These are phyloP conservation scores for Nasonia vitripennis DNA, from an alignment of 1,140 invertebrate species.

Conservation along the genomic window DNA sequence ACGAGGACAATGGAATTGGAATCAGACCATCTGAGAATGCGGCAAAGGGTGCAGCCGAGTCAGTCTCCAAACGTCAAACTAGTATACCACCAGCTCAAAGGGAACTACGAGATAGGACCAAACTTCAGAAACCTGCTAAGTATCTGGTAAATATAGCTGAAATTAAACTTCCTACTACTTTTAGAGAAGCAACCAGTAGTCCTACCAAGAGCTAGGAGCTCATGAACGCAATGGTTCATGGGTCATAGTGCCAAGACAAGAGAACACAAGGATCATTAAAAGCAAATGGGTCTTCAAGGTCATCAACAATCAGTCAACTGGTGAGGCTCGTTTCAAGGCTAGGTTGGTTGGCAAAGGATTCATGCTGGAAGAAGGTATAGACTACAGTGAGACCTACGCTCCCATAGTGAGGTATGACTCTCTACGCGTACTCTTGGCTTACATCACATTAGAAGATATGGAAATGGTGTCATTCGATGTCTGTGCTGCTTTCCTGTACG, in stretches of 20 bases:
- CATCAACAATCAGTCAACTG: neutral
- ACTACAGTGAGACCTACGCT: constrained; percentile 21
- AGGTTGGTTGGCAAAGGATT: neutral
- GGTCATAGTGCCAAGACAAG: neutral
- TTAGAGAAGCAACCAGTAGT: constrained; percentile 52
- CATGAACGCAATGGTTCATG: constrained; percentile 54
- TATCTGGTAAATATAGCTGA: constrained; percentile 33
- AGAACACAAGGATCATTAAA: neutral
- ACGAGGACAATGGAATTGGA: neutral
- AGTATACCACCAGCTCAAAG: neutral
- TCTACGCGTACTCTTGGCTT: neutral
- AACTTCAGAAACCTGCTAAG: neutral
- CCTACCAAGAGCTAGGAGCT: constrained; percentile 54
- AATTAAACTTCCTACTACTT: constrained; percentile 39
- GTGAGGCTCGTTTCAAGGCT: neutral
- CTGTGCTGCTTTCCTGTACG: constrained; percentile 45
- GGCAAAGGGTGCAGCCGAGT: neutral
- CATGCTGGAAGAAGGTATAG: constrained; percentile 19
- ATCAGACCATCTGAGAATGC: neutral
- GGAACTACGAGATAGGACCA: neutral
- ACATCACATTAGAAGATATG: neutral
- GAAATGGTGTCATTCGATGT: constrained; percentile 60
- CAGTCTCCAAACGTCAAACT: neutral
- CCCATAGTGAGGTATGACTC: constrained; percentile 35
- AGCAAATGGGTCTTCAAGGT: constrained; percentile 37